These are phyloP conservation scores for Limenitis arthemis DNA, from an alignment of 2,888 invertebrate genomes.

Conservation along the genomic window DNA sequence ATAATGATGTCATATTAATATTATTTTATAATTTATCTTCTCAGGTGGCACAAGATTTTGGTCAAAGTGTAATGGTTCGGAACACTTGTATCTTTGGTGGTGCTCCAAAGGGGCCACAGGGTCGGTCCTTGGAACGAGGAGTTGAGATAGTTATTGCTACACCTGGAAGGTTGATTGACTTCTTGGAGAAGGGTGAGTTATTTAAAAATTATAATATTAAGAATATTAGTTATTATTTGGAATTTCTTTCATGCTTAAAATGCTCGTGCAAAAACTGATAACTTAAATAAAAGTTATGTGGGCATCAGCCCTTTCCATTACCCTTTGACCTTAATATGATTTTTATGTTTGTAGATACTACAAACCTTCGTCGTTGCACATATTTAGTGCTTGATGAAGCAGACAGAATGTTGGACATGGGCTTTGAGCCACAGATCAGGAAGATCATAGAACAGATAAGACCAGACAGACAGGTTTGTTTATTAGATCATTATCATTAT, in stretches of 20 bases:
- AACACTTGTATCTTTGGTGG: constrained; percentile 98
- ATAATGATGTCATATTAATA: background rate
- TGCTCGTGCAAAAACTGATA: too few species aligned
- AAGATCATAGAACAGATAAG: constrained; percentile 96
- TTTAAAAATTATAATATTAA: too few species aligned
- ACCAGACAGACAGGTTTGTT: constrained; percentile 87
- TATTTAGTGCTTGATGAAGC: constrained; percentile 90
- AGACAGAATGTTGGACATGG: constrained; percentile 98
- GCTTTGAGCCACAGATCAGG: constrained; percentile 97
- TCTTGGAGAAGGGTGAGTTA: constrained; percentile 80
- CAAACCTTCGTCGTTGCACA: constrained; percentile 88
- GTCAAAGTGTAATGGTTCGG: constrained; percentile 87
- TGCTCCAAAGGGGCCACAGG: constrained; percentile 96
- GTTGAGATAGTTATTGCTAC: constrained; percentile 97
- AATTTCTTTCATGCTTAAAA: background rate
- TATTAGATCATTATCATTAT: background rate
- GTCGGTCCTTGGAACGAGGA: constrained; percentile 85
- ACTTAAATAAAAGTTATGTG: too few species aligned
- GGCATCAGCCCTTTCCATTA: too few species aligned
- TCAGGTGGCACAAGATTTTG: constrained; percentile 94
- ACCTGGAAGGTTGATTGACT: constrained; percentile 95
- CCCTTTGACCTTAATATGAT: too few species aligned
- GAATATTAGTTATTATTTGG: too few species aligned
- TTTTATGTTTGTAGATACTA: constrained; percentile 63
- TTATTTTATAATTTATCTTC: constrained; percentile 20